Conservation (phyloP, 1,140 invertebrate genomes). For the Myzus persicae region DNA sequence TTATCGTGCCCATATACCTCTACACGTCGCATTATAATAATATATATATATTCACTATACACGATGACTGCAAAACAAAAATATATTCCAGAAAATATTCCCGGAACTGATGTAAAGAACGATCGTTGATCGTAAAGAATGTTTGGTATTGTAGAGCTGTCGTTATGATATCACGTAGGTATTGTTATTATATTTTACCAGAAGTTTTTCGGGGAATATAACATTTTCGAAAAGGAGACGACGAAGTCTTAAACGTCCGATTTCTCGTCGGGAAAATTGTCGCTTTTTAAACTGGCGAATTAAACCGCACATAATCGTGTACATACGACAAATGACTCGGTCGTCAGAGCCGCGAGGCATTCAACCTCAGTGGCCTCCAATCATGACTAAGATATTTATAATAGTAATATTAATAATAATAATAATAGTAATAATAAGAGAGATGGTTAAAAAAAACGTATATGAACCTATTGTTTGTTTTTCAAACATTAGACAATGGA, state of each 20-base stretch:
- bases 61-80: background rate
- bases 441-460: constrained; percentile 21
- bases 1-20: too few relatives aligned
- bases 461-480: constrained; percentile 56
- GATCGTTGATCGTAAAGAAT: background rate
- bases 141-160: background rate
- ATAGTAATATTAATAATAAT: constrained; percentile 33
- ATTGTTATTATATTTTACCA: background rate
- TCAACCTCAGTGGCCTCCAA: constrained; percentile 56
- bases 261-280: background rate
- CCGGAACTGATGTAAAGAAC: background rate
- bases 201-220: too few relatives aligned
- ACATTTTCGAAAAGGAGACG: background rate
- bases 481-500: constrained; percentile 58
- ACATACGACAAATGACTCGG: background rate
- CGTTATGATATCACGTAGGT: too few relatives aligned
- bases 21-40: background rate
- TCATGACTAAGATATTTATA: constrained; percentile 49
- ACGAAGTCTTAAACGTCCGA: background rate
- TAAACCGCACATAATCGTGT: background rate
- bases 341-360: constrained; percentile 34
- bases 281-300: background rate
- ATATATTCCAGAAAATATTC: background rate
- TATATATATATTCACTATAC: background rate
- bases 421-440: constrained; percentile 45